Base-by-base conservation (phyloP, 2,888 invertebrate species). In the Zootermopsis nevadensis region DNA sequence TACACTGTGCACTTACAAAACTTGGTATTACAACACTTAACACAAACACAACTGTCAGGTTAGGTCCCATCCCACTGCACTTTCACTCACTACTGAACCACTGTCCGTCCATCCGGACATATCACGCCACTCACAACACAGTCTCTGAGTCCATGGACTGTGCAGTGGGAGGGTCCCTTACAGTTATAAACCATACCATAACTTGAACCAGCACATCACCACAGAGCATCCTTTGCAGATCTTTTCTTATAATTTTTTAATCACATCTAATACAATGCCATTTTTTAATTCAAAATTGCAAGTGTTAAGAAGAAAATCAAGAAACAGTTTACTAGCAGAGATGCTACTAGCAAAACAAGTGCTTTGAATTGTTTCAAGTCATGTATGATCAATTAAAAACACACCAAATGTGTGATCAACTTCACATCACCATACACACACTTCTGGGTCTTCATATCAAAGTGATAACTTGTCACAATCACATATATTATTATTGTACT, bases 1-100 rank as follows among this genome's bases (percentile, higher is more conserved):
- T 84, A 85, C 85, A 85, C 85, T 83, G 80, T 80, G 83, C 85
- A 85, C 85, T 85, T 83, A 83, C 83, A 85, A 83, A 84, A 84
- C 83, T 83, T 82, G 81, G 81, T 83, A 72, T 76, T 74, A 77
- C 66, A 83, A 77, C 82, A 83, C 84, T 82, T 80, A n/a, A 83
- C 83, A 79, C 80, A 81, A 60, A 72, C 83, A 83, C 84, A 82
- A 80, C 79, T 83, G 82, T 66, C 82, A 42, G 72, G 27, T 33
- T 77, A 66, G 82, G 76, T 81, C 82, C 82, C 74, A 55, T 80
- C 81, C 83, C 77, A 84, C 83, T 83, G 83, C 84, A 84, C 81
- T 82, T 80, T 67, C 72, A 74, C 69, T 81, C 72, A 77, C 82
- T 74, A 81, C 82, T 77, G 67, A 66, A 77, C 35, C 76, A 84